Evolutionary conservation across 2,113 vertebrate species (phyloP).

Genomic region (Plotosus lineatus): DNA sequence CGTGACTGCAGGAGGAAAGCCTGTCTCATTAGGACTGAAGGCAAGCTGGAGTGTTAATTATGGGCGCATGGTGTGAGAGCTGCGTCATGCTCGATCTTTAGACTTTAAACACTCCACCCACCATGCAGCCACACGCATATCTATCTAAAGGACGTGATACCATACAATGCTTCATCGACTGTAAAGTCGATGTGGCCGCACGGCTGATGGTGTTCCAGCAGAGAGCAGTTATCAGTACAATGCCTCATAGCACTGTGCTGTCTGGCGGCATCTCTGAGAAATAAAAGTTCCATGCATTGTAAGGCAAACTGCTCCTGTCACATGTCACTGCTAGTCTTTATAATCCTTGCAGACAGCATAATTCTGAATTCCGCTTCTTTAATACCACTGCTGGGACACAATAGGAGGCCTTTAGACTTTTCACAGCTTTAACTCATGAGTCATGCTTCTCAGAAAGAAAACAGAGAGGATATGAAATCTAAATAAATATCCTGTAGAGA

Average conservation of each 20-base stretch:
- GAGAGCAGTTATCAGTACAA: conserved; percentile 1
- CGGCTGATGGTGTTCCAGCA: conserved; percentile 3
- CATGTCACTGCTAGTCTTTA: conserved; percentile 8
- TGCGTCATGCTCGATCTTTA: background rate
- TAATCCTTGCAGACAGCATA: conserved; percentile 38
- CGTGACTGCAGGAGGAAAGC: conserved; percentile 51
- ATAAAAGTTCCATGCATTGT: background rate
- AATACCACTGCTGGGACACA: conserved; percentile 10
- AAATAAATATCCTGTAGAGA: no score
- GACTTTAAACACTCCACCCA: conserved; percentile 25
- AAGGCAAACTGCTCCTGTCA: conserved; percentile 26
- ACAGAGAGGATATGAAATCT: background rate
- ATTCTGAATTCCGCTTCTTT: conserved; percentile 32
- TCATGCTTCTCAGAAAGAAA: conserved; percentile 17
- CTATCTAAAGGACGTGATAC: conserved; percentile 3
- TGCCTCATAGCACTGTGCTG: background rate
- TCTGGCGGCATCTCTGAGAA: conserved; percentile 13
- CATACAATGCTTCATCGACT: conserved; percentile 7
- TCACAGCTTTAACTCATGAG: conserved; percentile 25
- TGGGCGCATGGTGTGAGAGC: conserved; percentile 52
- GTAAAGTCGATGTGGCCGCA: conserved; percentile 9
- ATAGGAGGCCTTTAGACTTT: conserved; percentile 15
- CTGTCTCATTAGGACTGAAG: conserved; percentile 58
- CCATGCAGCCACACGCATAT: background rate
- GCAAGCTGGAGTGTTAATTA: conserved; percentile 66